Base-by-base conservation (phyloP, 1,140 invertebrate species). In the Hypsibius dujardini region DNA sequence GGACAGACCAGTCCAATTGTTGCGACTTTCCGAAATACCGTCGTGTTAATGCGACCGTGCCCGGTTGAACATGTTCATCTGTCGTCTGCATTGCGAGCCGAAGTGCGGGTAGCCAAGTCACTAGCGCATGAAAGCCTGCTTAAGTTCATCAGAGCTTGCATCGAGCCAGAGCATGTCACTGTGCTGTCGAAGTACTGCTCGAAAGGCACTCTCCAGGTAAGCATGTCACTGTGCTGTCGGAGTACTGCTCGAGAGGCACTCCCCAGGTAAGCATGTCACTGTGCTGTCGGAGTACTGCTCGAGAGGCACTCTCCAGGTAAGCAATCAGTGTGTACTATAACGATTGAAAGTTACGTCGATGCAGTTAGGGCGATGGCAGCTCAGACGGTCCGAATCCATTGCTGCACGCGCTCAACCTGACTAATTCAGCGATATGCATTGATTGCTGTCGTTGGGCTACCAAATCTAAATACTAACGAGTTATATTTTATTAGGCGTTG, bases 61-160 rank as follows among this genome's bases (percentile, higher is more conserved):
- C 7, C 7, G n/a, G 7, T 12, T 56, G 50, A 7, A 7, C 7
- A n/a, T 12, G n/a, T 56, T n/a, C 7, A 56, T 12, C n/a, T 56
- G n/a, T 12, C 50, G 7, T 7, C 7, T 7, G n/a, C 7, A n/a
- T 12, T 56, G 7, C 50, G 50, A 12, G n/a, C 7, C n/a, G 50
- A 56, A 56, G 50, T 56, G 50, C 50, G 50, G 7, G n/a, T 56
- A 12, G 50, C n/a, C 50, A 56, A 56, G n/a, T 56, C 50, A 7
- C 7, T 56, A n/a, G n/a, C 7, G 7, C 7, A 56, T 56, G 50
- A 56, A 56, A 56, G n/a, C 50, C 7, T 56, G 50, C 7, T n/a
- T 7, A 67, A 67, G 42, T 67, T 67, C 62, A 7, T 67, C 3
- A 42, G 62, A 12, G 62, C 62, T 3, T 67, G 62, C 42, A 67